These are phyloP conservation scores for Ctenochaetus hawaiiensis DNA, from an alignment of 2,797 vertebrate genomes.

Conservation along the genomic window DNA sequence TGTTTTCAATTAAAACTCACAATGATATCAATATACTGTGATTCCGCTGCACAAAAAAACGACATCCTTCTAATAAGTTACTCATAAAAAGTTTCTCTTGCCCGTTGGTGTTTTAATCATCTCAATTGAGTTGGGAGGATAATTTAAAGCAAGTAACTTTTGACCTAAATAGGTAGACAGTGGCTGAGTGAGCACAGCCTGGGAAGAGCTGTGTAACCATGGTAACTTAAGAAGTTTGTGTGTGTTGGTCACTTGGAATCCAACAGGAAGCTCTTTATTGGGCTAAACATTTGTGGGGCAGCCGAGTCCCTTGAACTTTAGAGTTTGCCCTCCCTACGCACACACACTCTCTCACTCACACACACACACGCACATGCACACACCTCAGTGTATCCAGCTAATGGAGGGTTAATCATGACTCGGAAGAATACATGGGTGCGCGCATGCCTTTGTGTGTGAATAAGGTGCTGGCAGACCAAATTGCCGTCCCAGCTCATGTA, in stretches of 20 bases:
- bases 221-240: slow-evolving; percentile 62
- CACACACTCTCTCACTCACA: background rate
- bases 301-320: slow-evolving; percentile 46
- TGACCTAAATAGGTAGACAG: slow-evolving; percentile 53
- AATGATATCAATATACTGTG: slow-evolving; percentile 3
- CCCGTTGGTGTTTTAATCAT: background rate
- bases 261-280: slow-evolving; percentile 78
- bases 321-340: slow-evolving; percentile 10
- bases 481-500: slow-evolving; percentile 30
- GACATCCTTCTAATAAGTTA: background rate
- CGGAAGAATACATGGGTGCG: slow-evolving; percentile 22
- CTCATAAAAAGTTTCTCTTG: slow-evolving; percentile 18
- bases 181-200: slow-evolving; percentile 43
- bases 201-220: slow-evolving; percentile 52
- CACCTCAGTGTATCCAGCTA: slow-evolving; percentile 32
- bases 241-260: slow-evolving; percentile 60
- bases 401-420: slow-evolving; percentile 41
- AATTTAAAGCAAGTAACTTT: slow-evolving; percentile 42
- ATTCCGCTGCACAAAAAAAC: background rate
- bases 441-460: slow-evolving; percentile 5
- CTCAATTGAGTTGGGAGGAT: background rate
- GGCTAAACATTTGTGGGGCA: slow-evolving; percentile 47
- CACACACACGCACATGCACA: slow-evolving; percentile 36
- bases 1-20: slow-evolving; percentile 20
- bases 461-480: slow-evolving; percentile 31